A percentile compares a stretch with the other conserved stretches of the same genome.
Conservation (phyloP, 2,888 invertebrate species). For the Phymatocera aterrima region DNA sequence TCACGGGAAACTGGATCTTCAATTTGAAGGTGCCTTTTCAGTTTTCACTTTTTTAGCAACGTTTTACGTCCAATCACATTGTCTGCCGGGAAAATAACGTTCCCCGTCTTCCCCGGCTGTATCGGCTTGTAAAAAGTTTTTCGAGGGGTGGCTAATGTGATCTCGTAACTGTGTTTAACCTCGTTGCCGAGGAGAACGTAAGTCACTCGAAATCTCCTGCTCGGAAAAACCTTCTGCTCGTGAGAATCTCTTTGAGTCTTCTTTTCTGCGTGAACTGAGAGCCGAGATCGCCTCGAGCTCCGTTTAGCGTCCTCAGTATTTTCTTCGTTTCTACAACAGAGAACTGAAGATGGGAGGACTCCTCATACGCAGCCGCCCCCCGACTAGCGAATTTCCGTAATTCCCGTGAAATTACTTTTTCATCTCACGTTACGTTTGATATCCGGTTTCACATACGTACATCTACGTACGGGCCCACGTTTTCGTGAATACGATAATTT, state of each 20-base stretch:
- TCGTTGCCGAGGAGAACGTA: conserved; percentile 29
- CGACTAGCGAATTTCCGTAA: neutral
- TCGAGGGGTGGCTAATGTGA: conserved; percentile 15
- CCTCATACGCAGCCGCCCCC: neutral
- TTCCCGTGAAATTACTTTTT: conserved; percentile 9
- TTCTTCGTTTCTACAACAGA: neutral
- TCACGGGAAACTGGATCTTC: neutral
- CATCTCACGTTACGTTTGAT: neutral
- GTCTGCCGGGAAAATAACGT: conserved; percentile 29
- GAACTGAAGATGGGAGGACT: neutral
- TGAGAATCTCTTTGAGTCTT: conserved; percentile 23
- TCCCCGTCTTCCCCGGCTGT: conserved; percentile 3
- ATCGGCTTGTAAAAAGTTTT: conserved; percentile 42
- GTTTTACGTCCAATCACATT: conserved; percentile 35
- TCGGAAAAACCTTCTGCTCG: conserved; percentile 30
- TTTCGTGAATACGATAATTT: neutral
- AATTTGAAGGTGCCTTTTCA: conserved; percentile 4
- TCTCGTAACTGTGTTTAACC: conserved; percentile 40
- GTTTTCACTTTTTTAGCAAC: too few species aligned
- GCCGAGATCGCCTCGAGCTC: conserved; percentile 15
- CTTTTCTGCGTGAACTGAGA: neutral
- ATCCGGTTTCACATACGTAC: neutral
- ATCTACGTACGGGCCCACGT: neutral
- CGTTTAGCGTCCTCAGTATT: conserved; percentile 18
- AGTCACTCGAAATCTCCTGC: conserved; percentile 12